phyloP scores from a whole-genome alignment of 2,888 invertebrate genomes.

The Drosophila pegasa region DNA sequence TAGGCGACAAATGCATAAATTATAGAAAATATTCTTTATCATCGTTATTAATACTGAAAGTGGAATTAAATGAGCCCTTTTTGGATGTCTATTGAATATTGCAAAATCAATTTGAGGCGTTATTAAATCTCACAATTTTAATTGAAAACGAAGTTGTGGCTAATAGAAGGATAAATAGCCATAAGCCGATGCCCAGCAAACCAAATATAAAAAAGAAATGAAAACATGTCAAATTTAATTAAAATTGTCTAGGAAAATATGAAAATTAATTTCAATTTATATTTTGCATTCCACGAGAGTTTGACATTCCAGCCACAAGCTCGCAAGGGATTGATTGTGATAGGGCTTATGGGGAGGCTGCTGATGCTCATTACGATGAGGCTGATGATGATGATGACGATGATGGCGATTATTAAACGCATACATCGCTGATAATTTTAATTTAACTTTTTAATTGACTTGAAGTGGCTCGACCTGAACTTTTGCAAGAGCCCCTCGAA shows the following conservation, averaged over 20 bases:
- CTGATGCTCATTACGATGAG: constrained; percentile 17
- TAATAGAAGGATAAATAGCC: background rate
- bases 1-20: background rate
- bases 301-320: constrained; percentile 19
- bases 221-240: constrained; percentile 18
- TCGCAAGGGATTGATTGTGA: constrained; percentile 33
- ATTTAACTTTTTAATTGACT: constrained; percentile 75
- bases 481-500: constrained; percentile 6
- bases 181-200: background rate
- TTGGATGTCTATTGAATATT: background rate
- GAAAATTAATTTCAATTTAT: constrained; percentile 22
- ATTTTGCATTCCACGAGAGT: constrained; percentile 16
- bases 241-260: constrained; percentile 17
- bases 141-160: constrained; percentile 7
- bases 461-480: constrained; percentile 21
- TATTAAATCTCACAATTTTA: background rate
- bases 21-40: no score
- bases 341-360: constrained; percentile 28
- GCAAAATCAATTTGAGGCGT: constrained; percentile 2
- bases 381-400: constrained; percentile 13
- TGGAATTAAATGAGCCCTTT: background rate
- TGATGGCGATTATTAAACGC: constrained; percentile 25
- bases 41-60: background rate
- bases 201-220: background rate
- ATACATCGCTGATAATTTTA: constrained; percentile 47